Percentiles rank a stretch among this genome's conserved stretches.
Evolutionary conservation across 2,797 vertebrate genomes (phyloP).

Genomic region (Cynodonichthys magdalenae): DNA sequence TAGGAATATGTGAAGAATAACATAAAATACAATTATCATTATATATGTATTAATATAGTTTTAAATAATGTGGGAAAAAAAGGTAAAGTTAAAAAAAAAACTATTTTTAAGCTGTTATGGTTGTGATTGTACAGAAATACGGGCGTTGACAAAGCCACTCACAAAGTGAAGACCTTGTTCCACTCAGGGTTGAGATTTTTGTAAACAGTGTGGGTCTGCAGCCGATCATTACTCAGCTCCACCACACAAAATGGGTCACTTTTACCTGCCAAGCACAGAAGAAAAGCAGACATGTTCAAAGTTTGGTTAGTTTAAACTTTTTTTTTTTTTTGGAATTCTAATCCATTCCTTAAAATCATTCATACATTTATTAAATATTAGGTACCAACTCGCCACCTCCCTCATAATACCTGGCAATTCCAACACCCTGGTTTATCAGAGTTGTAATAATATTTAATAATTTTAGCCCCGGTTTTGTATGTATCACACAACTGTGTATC

Average conservation of each 20-base stretch:
- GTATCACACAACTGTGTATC: slow-evolving; percentile 45
- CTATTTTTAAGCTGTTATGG: too few species aligned
- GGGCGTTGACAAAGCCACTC: slow-evolving; percentile 72
- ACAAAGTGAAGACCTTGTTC: slow-evolving; percentile 99
- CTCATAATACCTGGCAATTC: slow-evolving; percentile 22
- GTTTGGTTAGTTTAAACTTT: neutral
- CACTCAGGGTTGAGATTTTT: slow-evolving; percentile 98
- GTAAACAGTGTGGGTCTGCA: slow-evolving; percentile 96
- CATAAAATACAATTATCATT: too few species aligned
- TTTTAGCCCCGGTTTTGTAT: slow-evolving; percentile 30
- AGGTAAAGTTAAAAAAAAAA: too few species aligned
- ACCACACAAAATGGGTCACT: slow-evolving; percentile 98
- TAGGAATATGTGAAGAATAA: neutral
- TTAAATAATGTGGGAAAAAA: too few species aligned
- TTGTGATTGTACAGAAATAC: neutral
- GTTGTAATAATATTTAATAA: slow-evolving; percentile 54
- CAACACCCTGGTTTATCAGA: slow-evolving; percentile 58
- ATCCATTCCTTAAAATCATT: too few species aligned
- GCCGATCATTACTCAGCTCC: slow-evolving; percentile 95
- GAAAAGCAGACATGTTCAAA: slow-evolving; percentile 1
- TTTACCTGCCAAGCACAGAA: slow-evolving; percentile 83
- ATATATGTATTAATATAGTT: neutral
- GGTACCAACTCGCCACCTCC: neutral
- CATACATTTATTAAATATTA: too few species aligned
- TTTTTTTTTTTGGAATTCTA: neutral